Evolutionary conservation across 2,113 vertebrate species (phyloP).

Genomic region (Lycocorax pyrrhopterus): DNA sequence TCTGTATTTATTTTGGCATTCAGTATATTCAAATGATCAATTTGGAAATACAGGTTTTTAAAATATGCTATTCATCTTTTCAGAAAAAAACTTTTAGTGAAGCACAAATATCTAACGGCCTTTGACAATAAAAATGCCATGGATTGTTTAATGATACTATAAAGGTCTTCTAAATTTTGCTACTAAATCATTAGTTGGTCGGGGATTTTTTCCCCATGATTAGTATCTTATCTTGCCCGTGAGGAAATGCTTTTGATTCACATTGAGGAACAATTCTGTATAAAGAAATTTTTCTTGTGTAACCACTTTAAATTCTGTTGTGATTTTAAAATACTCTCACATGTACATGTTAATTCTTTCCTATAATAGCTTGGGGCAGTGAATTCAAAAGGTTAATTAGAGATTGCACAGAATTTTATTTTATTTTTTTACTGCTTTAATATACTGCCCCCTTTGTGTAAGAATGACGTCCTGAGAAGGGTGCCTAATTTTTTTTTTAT

Average conservation of each 20-base stretch:
- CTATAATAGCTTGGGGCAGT: neutral
- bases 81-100: neutral
- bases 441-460: neutral
- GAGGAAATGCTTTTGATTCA: neutral
- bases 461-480: neutral
- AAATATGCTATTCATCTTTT: neutral
- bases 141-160: neutral
- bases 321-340: neutral
- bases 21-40: neutral
- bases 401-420: neutral
- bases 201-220: neutral
- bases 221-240: neutral
- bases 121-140: neutral
- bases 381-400: neutral
- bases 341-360: neutral
- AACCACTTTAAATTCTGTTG: neutral
- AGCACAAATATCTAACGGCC: neutral
- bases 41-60: neutral
- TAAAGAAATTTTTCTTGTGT: neutral
- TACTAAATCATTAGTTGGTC: neutral
- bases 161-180: neutral
- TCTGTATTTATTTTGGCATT: neutral
- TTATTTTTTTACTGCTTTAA: neutral
- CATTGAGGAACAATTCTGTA: neutral
- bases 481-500: neutral